Base-by-base conservation (phyloP, 23 tunicate species). In the Halocynthia aurantium region DNA sequence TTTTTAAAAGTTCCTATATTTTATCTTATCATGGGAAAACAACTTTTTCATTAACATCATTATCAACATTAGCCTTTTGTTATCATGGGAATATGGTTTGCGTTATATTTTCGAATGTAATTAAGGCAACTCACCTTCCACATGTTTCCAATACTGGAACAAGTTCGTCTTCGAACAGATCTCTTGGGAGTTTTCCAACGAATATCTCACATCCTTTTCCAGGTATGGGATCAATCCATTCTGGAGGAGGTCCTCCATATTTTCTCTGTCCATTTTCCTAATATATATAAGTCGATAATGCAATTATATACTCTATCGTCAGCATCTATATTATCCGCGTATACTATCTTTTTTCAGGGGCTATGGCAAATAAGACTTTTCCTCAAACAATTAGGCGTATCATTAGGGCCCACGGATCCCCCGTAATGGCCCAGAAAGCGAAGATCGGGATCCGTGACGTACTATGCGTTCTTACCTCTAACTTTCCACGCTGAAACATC, bases 221-320 rank as follows among this genome's bases (percentile, higher is more conserved):
- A 6, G 99, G 99, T 53, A 84, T 78, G 12, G 82, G 80, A 62
- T 82, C 99, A 10, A 65, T 77, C 88, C 87, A 87, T 51, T 81
- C 72, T 15, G 85, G 88, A 0, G 99, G 99, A 31, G 83, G 83
- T 0, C 98, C 98, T 8, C 99, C 99, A 53, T 88, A 88, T 63
- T 94, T 94, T 56, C 99, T 75, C 73, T 94, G 99, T 2, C 99
- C 99, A 61, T 94, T 94, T 82, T 94, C 99, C 94, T 94, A 19
- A 68, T 68, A 19, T 13, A 67, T 15, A 68, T 2, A 19, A 22
- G 18, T 60, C 1, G 17, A 15, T 60, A 60, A n/a, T 60, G 4
- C n/a, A 60, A n/a, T 60, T 60, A 4, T n/a, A 18, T 15, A 60
- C n/a, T 15, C 4, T 2, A 15, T 60, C 4, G 18, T 4, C 49